These are phyloP conservation scores for Chaenocephalus aceratus DNA, from an alignment of 2,113 vertebrate species.

Conservation along the genomic window DNA sequence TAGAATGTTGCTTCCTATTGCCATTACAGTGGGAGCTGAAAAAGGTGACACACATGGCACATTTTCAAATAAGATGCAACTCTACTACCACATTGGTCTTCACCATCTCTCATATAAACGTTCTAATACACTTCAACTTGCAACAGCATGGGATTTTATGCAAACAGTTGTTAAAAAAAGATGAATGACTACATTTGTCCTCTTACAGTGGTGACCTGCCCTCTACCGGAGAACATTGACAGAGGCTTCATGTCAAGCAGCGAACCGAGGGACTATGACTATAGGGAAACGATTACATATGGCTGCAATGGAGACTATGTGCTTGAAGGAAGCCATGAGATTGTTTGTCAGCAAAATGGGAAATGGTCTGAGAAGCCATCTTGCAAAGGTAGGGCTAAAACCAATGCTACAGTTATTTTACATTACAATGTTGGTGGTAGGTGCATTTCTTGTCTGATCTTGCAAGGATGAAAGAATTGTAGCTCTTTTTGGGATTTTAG, in stretches of 20 bases:
- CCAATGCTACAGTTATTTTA: background rate
- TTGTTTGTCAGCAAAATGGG: slow-evolving; percentile 66
- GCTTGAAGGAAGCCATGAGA: slow-evolving; percentile 50
- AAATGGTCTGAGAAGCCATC: slow-evolving; percentile 73
- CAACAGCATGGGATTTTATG: background rate
- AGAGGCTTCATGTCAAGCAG: slow-evolving; percentile 60
- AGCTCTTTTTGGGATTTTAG: background rate
- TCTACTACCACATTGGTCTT: background rate
- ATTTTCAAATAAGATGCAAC: background rate
- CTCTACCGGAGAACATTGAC: slow-evolving; percentile 60
- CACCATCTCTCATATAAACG: background rate
- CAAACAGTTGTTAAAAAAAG: too few relatives aligned
- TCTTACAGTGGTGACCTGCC: slow-evolving; percentile 71
- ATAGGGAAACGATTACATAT: slow-evolving; percentile 65
- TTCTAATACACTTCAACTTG: background rate
- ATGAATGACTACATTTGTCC: background rate
- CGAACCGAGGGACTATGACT: slow-evolving; percentile 23
- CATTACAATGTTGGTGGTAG: too few relatives aligned
- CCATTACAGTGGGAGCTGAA: background rate
- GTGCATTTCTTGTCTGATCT: background rate
- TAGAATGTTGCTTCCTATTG: too few relatives aligned
- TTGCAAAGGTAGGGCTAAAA: slow-evolving; percentile 68
- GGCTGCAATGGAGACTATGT: slow-evolving; percentile 61
- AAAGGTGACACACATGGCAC: background rate
- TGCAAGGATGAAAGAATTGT: background rate